phyloP scores from a whole-genome alignment of 2,113 vertebrate species.

The Aegotheles bennettii region DNA sequence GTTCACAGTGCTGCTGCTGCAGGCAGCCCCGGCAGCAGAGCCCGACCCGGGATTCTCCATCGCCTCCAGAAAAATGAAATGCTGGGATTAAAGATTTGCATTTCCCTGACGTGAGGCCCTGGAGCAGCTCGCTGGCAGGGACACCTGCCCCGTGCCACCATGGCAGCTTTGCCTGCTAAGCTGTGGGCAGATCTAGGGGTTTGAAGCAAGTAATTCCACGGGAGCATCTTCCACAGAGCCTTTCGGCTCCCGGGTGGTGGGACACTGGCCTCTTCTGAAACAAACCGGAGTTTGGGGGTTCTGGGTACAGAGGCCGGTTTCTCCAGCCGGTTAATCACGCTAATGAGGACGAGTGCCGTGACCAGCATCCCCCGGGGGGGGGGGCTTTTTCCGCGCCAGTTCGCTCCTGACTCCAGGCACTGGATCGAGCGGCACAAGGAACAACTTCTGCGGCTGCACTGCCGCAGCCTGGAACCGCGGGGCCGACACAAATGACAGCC shows the following conservation, averaged over 20 bases:
- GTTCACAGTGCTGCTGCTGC: not conserved
- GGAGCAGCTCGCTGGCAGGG: not conserved
- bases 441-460: not conserved
- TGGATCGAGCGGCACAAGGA: not conserved
- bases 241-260: not conserved
- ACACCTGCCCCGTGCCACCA: not conserved
- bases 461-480: not conserved
- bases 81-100: not conserved
- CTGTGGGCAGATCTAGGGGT: not conserved
- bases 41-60: not conserved
- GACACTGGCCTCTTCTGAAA: not conserved
- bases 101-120: not conserved
- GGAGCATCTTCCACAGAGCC: not conserved
- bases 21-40: not conserved
- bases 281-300: rapidly evolving
- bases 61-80: not conserved
- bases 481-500: not conserved
- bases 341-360: not conserved
- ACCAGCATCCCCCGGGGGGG: rapidly evolving
- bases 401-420: not conserved
- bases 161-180: too few species aligned
- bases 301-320: not conserved
- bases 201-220: not conserved
- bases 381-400: not conserved
- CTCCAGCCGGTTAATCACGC: not conserved